phyloP scores from a whole-genome alignment of 30 jellyfish, hydroid and myxozoan genomes.

The Aurelia aurita complex sp. Pacific region DNA sequence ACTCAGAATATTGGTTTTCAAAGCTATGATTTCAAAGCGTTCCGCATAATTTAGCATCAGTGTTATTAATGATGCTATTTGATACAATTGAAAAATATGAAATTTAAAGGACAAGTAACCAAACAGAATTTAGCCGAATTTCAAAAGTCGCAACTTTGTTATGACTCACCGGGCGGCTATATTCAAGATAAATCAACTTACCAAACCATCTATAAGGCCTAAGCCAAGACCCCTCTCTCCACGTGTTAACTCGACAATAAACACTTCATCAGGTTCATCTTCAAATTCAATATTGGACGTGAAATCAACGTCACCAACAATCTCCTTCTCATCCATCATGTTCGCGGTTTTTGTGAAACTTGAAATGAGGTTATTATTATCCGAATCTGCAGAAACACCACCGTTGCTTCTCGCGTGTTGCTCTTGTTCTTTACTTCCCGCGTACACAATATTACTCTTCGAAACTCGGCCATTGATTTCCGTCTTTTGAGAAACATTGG shows the following conservation, averaged over 20 bases:
- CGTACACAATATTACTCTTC: slow-evolving; percentile 14
- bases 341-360: not conserved
- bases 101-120: no score
- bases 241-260: slow-evolving; percentile 77
- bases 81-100: no score
- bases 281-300: slow-evolving; percentile 4
- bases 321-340: not conserved
- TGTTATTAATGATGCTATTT: no score
- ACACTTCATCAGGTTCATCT: slow-evolving; percentile 57
- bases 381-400: not conserved
- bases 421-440: slow-evolving; percentile 35
- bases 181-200: slow-evolving; percentile 11
- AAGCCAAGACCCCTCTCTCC: slow-evolving; percentile 92
- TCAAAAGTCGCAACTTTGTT: no score
- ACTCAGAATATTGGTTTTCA: no score
- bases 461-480: slow-evolving; percentile 1
- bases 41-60: no score
- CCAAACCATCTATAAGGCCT: slow-evolving; percentile 98
- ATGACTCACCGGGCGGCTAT: no score
- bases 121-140: no score
- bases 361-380: not conserved
- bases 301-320: slow-evolving; percentile 26
- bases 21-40: no score
- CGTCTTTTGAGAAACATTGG: not conserved
- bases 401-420: slow-evolving; percentile 8